Conservation (phyloP, 2,888 invertebrate species). For the Odontocerum albicorne region DNA sequence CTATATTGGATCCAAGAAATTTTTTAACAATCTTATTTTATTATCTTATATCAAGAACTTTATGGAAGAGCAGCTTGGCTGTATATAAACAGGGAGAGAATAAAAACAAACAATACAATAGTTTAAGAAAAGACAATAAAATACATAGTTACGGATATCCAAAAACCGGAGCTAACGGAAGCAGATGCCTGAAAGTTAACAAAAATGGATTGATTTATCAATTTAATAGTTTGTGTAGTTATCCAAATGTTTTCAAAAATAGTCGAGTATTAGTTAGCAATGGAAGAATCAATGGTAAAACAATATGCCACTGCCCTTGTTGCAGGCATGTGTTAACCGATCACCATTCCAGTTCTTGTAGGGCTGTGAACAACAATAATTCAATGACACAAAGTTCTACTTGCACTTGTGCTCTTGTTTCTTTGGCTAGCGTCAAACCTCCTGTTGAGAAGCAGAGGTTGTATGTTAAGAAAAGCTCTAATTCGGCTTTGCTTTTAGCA, state of each 20-base stretch:
- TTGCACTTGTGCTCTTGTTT: slow-evolving; percentile 47
- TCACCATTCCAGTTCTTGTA: slow-evolving; percentile 69
- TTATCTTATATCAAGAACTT: slow-evolving; percentile 52
- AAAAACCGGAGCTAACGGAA: slow-evolving; percentile 29
- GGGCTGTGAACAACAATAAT: slow-evolving; percentile 73
- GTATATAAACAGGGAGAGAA: slow-evolving; percentile 47
- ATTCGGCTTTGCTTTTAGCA: slow-evolving; percentile 60
- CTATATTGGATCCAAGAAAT: slow-evolving; percentile 78
- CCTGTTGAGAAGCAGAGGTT: slow-evolving; percentile 41
- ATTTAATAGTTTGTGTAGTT: slow-evolving; percentile 32
- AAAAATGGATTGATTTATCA: slow-evolving; percentile 35
- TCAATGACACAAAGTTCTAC: slow-evolving; percentile 58
- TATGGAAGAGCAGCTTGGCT: slow-evolving; percentile 49
- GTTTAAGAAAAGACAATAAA: slow-evolving; percentile 32
- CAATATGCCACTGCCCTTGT: slow-evolving; percentile 62
- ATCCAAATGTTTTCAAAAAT: slow-evolving; percentile 33
- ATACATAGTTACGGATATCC: slow-evolving; percentile 30
- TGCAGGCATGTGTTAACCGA: slow-evolving; percentile 68
- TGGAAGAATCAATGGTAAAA: slow-evolving; percentile 40
- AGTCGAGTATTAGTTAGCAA: slow-evolving; percentile 33
- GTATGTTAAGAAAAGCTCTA: slow-evolving; percentile 48
- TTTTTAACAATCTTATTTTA: slow-evolving; percentile 77
- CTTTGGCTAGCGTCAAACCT: slow-evolving; percentile 42
- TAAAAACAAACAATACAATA: slow-evolving; percentile 27
- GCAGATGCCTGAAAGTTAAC: slow-evolving; percentile 32